A percentile compares a stretch with the other conserved stretches of the same genome.
Conservation (phyloP, 2,888 invertebrate species). For the Hetaerina titia region DNA sequence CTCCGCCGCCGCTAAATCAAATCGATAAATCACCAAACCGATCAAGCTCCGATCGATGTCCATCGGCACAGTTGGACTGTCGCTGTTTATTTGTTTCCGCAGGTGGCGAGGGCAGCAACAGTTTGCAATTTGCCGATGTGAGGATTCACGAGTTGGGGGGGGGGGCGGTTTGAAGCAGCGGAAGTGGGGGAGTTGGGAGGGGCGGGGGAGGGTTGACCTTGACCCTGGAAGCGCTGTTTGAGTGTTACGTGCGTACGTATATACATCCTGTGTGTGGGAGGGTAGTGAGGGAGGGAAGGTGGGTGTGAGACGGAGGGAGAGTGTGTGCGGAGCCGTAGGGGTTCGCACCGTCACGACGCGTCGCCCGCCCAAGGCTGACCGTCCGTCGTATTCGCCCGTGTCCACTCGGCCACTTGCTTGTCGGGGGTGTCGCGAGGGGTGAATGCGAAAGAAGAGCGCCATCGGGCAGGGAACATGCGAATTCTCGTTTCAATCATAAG, state of each 20-base stretch:
- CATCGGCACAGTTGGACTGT: background rate
- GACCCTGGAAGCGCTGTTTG: background rate
- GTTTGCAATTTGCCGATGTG: slow-evolving; percentile 9
- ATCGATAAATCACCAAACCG: background rate
- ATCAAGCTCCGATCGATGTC: background rate
- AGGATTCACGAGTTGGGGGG: background rate
- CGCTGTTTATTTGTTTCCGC: background rate
- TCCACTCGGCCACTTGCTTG: too few relatives aligned
- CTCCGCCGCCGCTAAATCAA: background rate
- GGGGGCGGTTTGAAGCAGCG: background rate
- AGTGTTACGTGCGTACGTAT: background rate
- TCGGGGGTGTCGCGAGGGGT: too few relatives aligned
- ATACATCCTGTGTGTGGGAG: background rate
- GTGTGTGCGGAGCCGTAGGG: background rate
- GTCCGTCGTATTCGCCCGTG: too few relatives aligned
- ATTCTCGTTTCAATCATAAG: too few relatives aligned
- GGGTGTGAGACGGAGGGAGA: background rate
- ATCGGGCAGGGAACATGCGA: too few relatives aligned
- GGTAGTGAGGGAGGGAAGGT: background rate
- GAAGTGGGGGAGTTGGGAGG: background rate
- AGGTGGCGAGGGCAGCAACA: background rate
- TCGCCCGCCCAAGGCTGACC: background rate
- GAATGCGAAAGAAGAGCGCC: too few relatives aligned
- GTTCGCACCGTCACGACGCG: background rate
- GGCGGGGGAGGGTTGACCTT: background rate